Evolutionary conservation across 2,113 vertebrate species (phyloP).

Genomic region (Siniperca knerii): DNA sequence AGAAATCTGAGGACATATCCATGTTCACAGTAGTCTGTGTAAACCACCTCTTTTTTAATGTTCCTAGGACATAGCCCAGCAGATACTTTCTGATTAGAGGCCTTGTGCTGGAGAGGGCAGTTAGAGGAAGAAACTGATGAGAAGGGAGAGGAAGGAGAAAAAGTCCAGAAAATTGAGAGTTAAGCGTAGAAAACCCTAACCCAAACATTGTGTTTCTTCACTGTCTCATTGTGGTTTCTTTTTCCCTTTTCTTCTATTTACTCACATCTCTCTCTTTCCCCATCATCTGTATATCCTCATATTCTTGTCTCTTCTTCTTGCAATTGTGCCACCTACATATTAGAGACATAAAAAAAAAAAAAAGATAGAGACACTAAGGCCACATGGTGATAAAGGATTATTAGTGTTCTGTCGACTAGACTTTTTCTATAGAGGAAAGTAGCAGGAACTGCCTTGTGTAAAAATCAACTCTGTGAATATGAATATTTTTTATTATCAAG

Average conservation of each 20-base stretch:
- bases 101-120: slow-evolving; percentile 26
- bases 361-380: slow-evolving; percentile 28
- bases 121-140: slow-evolving; percentile 43
- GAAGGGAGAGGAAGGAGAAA: slow-evolving; percentile 28
- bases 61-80: slow-evolving; percentile 8
- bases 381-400: slow-evolving; percentile 41
- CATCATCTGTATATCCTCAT: not conserved
- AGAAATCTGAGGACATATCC: not conserved
- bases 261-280: not conserved
- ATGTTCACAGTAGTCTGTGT: slow-evolving; percentile 13
- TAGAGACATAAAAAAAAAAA: not conserved
- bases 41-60: slow-evolving; percentile 7
- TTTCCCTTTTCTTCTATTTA: not conserved
- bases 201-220: slow-evolving; percentile 15
- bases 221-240: not conserved
- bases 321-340: slow-evolving; percentile 41
- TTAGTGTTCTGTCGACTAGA: slow-evolving; percentile 31
- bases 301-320: slow-evolving; percentile 23
- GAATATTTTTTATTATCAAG: slow-evolving; percentile 26
- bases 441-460: slow-evolving; percentile 10
- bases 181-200: not conserved
- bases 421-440: slow-evolving; percentile 6
- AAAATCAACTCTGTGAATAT: slow-evolving; percentile 37
- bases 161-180: slow-evolving; percentile 33
- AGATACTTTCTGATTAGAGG: slow-evolving; percentile 47